Evolutionary conservation across 2,113 vertebrate genomes (phyloP).

Genomic region (Chlamydotis undulata): DNA sequence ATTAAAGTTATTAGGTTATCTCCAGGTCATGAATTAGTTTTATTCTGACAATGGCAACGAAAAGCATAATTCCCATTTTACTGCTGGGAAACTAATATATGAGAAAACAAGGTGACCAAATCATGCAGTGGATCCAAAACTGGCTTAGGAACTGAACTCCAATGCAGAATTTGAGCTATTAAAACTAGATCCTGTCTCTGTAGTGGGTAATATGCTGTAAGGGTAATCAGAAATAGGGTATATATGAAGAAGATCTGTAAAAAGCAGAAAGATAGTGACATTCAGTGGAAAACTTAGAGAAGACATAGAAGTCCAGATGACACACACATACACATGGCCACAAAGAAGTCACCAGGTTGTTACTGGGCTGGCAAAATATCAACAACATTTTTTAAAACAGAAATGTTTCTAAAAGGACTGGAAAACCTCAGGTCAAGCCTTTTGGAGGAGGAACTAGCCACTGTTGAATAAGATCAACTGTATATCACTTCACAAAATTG

Average conservation of each 20-base stretch:
- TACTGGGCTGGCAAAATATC: neutral
- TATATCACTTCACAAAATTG: neutral
- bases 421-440: neutral
- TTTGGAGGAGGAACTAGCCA: neutral
- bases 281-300: neutral
- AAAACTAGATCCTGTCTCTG: neutral
- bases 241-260: neutral
- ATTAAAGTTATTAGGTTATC: neutral
- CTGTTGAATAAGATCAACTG: neutral
- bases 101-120: neutral
- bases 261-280: neutral
- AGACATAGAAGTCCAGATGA: neutral
- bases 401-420: neutral
- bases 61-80: neutral
- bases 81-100: neutral
- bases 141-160: neutral
- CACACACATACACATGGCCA: neutral
- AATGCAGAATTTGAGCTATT: fast-evolving
- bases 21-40: neutral
- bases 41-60: neutral
- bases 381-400: neutral
- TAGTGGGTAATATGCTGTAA: neutral
- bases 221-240: neutral
- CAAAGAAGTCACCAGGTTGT: neutral
- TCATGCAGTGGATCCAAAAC: neutral